Evolutionary conservation across 2,797 vertebrate species (phyloP), one percentile per base, ranked within the genome.

Genomic region (Babyrousa celebensis): DNA sequence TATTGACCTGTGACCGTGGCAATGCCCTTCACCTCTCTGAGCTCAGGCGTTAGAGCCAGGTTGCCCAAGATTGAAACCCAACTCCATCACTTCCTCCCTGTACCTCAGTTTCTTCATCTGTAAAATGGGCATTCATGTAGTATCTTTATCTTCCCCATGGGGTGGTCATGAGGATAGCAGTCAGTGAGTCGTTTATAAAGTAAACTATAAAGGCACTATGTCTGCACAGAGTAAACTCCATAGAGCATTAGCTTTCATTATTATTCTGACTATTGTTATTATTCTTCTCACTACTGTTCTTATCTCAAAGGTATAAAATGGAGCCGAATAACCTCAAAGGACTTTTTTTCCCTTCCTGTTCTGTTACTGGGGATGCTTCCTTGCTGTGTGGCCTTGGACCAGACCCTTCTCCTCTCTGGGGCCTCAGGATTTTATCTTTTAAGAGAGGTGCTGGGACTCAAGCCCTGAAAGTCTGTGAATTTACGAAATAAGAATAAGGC

Each of bases 31-130:
- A 21, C 29, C 62, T 60, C 60, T 93, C 36, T 52, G 58, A 91
- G 58, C 40, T 92, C 63, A 74, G 54, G 62, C 1, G 8, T 18
- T 8, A 14, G 3, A 85, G 52, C 12, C 77, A 91, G 88, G 54
- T 40, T 58, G 7, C 32, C 68, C 27, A 40, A 36, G 16, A 4
- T 27, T 79, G 20, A 56, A 91, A 1, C 18, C 40, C 58, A 68
- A 9, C 48, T 70, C 27, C 2, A 54, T 32, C 32, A 74, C 29
- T 43, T 32, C 17, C 16, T 79, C 18, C 18, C 12, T 1, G 5
- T 11, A 27, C 71, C 60, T 95, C 65, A 75, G 54, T 89, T 89
- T 89, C 58, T 62, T 68, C 21, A 63, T 91, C 62, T 63, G 23
- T 89, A 71, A 70, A 84, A 58, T 29, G 17, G 21, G 63, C 75